Evolutionary conservation across 2,888 invertebrate species (phyloP).

Genomic region (Apamea anceps): DNA sequence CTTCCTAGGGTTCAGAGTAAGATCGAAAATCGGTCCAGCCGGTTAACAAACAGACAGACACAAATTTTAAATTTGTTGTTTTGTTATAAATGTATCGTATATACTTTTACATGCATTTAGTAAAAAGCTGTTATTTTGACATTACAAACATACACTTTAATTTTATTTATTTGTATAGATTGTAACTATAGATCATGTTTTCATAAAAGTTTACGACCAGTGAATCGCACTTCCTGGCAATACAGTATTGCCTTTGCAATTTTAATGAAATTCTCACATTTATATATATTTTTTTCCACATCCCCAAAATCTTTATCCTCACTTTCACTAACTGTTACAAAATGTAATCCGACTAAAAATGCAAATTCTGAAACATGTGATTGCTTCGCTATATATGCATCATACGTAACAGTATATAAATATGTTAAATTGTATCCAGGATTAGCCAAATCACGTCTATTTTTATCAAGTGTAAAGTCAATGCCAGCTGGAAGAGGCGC

Average conservation of each 20-base stretch:
- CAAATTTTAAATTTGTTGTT: not conserved
- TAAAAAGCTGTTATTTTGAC: not conserved
- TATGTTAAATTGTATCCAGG: constrained; percentile 73
- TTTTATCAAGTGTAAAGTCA: constrained; percentile 82
- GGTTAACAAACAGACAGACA: not conserved
- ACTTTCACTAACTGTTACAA: constrained; percentile 32
- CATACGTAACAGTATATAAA: constrained; percentile 70
- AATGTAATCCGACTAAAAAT: constrained; percentile 32
- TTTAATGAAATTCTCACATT: constrained; percentile 1
- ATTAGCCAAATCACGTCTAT: constrained; percentile 83
- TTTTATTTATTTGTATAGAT: constrained; percentile 62
- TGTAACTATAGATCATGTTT: constrained; percentile 70
- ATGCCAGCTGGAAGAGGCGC: constrained; percentile 75
- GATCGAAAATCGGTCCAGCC: not conserved
- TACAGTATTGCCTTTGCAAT: not conserved
- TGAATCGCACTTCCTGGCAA: not conserved
- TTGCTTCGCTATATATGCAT: constrained; percentile 51
- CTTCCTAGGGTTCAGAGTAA: not conserved
- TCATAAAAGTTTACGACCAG: constrained; percentile 29
- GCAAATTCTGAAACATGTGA: constrained; percentile 16
- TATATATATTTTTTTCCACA: too few species aligned
- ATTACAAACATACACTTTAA: not conserved
- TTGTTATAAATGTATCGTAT: not conserved
- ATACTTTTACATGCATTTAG: not conserved
- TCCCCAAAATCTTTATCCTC: not conserved